Evolutionary conservation across 1,140 invertebrate genomes (phyloP), one percentile per base, ranked within the genome.

Genomic region (Apis cerana): DNA sequence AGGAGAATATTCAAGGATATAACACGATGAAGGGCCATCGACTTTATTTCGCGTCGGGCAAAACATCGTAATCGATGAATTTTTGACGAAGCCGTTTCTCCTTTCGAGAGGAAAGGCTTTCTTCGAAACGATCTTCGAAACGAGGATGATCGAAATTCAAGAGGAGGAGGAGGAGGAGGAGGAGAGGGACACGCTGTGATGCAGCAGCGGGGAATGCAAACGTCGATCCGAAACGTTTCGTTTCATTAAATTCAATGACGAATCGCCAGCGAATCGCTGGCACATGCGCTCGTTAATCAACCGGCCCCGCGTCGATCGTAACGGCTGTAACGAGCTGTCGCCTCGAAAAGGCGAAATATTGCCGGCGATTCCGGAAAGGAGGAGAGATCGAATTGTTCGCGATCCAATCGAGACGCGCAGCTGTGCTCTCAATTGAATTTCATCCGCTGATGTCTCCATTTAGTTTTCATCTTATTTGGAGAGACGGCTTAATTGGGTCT

Each of bases 201-300:
- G 33, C 33, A 33, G 33, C 33, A 33, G 33, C 33, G 33, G 70
- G 43, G n/a, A 19, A 23, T 48, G 80, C 82, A 69, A 61, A 27
- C 58, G 75, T 56, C 71, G 43, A 64, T 61, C 19, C 27, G 23
- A 12, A 15, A 15, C 15, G 59, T 61, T 33, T 48, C 77, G n/a
- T 74, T 87, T 65, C 78, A 75, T 69, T 56, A 62, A 65, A 81
- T 76, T 68, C 84, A 88, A 82, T 88, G 85, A 89, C 75, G 27
- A 58, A 17, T 43, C 33, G 86, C 83, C 90, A 89, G 80, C 88
- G 78, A 88, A 90, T 90, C 83, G 68, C 61, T 76, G 83, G 72
- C 88, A 89, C 88, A 86, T 85, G 90, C 74, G 86, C 61, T 87
- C 88, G 90, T 92, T 87, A 91, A 92, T 92, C 87, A 85, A 43